Evolutionary conservation across 2,888 invertebrate genomes (phyloP).

Genomic region (Drosophila anomalipes): DNA sequence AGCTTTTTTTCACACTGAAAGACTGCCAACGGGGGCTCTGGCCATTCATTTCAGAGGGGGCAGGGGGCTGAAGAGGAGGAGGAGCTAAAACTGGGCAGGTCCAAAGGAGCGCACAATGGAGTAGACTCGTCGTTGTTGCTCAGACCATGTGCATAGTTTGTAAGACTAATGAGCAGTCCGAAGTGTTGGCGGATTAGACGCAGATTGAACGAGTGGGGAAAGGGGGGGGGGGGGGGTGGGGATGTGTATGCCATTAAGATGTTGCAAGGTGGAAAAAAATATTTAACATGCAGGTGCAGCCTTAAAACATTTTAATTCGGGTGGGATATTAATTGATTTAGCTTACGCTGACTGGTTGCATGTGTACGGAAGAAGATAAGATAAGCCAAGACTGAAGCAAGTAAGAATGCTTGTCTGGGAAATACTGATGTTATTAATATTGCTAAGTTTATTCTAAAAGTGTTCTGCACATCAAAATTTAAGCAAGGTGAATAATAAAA

Average conservation of each 20-base stretch:
- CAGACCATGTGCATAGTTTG: slow-evolving; percentile 69
- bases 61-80: background rate
- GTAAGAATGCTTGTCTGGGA: background rate
- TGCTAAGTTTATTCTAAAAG: background rate
- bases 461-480: background rate
- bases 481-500: background rate
- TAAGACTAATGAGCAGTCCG: slow-evolving; percentile 71
- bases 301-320: background rate
- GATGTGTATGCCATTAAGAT: slow-evolving; percentile 41
- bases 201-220: background rate
- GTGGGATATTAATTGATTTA: slow-evolving; percentile 9
- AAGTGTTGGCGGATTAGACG: slow-evolving; percentile 26
- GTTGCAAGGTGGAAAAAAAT: slow-evolving; percentile 18
- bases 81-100: slow-evolving; percentile 44
- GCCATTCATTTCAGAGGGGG: slow-evolving; percentile 39
- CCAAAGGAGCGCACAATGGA: slow-evolving; percentile 39
- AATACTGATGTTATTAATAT: background rate
- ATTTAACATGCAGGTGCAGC: background rate
- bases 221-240: background rate
- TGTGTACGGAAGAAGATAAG: background rate
- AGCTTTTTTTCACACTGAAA: slow-evolving; percentile 30
- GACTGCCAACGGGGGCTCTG: slow-evolving; percentile 49
- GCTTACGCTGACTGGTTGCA: background rate
- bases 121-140: slow-evolving; percentile 1
- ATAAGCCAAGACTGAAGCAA: background rate